Percentiles rank a stretch among this genome's conserved stretches.
Conservation (phyloP, 1,140 invertebrate genomes). For the Platyscapa corneri region DNA sequence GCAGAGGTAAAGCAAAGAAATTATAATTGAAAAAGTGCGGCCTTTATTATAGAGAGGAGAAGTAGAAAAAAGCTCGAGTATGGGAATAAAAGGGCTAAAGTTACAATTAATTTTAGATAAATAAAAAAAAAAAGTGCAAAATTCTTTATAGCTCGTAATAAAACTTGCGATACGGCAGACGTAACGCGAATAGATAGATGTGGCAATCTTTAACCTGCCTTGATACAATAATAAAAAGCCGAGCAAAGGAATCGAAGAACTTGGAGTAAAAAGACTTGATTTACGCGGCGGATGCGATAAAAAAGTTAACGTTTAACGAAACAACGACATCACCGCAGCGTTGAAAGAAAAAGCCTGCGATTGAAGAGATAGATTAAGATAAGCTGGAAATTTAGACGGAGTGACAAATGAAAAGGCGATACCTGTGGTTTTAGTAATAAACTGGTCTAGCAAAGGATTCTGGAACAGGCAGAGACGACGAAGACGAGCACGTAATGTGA, state of each 20-base stretch:
- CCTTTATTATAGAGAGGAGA: neutral
- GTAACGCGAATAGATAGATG: no score
- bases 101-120: neutral
- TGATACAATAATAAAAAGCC: no score
- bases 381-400: neutral
- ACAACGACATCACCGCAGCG: no score
- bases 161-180: no score
- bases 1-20: neutral
- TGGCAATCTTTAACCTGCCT: no score
- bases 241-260: no score
- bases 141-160: no score
- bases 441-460: neutral
- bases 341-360: neutral
- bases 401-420: neutral
- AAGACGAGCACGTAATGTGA: neutral
- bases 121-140: no score
- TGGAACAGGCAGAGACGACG: neutral
- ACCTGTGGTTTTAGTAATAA: neutral
- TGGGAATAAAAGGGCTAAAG: neutral
- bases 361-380: slow-evolving; percentile 12
- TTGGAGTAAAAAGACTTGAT: no score
- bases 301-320: no score
- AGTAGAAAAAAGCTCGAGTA: no score
- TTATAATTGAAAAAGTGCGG: neutral
- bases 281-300: no score